Evolutionary conservation across 2,113 vertebrate genomes (phyloP), one percentile per base, ranked within the genome.

Genomic region (Mastomys natalensis): DNA sequence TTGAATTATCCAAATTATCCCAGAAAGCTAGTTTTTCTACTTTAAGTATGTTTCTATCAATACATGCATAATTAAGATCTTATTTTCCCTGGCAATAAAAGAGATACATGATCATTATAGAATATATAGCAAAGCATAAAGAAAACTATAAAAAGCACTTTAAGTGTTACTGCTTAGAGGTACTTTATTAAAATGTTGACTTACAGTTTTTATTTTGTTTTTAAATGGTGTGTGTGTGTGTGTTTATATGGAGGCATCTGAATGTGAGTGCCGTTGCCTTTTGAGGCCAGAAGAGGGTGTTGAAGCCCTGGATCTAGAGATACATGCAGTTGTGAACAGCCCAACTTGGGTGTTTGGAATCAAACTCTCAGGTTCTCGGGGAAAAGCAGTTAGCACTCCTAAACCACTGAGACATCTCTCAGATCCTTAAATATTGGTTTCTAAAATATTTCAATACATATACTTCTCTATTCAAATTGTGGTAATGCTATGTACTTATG

Each of bases 101-200:
- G 85, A 84, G 80, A 78, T 90, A 58, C 17, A 66, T 60, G 85
- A 21, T 51, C 43, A 89, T 87, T 95, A 88, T 40, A 88, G 51
- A 89, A 94, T 94, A 95, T 81, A 16, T 22, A 84, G 37, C 62
- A 51, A 95, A 60, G 22, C 64, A 45, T 55, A 68, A 89, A 85
- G n/a, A 90, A 88, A 92, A 90, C 26, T 53, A 73, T 60, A 78
- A 68, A 96, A 95, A 45, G 12, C 10, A 90, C 29, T 95, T 94
- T n/a, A 6, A 77, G 48, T 94, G 53, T 95, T 43, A 95, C 72
- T n/a, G 51, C 4, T 90, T 66, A 74, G 10, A 87, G 40, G 37
- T 29, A 77, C 4, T 40, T 3, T 73, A 77, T 94, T 89, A 85
- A 96, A 72, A 87, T 21, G 9, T 70, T 72, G 16, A 19, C 17